Evolutionary conservation across 2,113 vertebrate genomes (phyloP).

Genomic region (Paradoxurus hermaphroditus): DNA sequence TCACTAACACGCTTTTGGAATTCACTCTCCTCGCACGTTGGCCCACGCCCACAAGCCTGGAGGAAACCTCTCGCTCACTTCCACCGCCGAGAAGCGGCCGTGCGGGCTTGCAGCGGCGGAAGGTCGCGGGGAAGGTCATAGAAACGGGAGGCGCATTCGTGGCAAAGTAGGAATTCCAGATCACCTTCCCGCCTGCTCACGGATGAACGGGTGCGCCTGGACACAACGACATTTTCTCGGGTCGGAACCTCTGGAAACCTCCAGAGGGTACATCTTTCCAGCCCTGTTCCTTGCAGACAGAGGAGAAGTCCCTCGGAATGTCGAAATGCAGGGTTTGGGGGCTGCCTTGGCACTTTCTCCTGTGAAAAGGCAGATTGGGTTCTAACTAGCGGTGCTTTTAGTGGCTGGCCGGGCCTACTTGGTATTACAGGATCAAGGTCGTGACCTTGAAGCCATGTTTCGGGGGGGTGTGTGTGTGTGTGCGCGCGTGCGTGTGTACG

Average conservation of each 20-base stretch:
- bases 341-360: background rate
- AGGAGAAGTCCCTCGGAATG: background rate
- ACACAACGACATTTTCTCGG: background rate
- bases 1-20: background rate
- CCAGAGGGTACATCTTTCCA: background rate
- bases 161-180: background rate
- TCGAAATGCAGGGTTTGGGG: background rate
- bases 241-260: background rate
- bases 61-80: background rate
- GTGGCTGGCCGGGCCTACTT: background rate
- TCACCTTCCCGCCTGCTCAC: background rate
- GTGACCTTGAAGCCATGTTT: background rate
- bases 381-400: background rate
- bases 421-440: background rate
- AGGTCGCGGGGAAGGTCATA: background rate
- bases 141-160: background rate
- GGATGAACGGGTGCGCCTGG: background rate
- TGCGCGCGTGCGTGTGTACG: accelerated
- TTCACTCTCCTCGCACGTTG: background rate
- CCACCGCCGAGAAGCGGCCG: background rate
- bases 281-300: background rate
- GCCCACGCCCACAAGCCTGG: background rate
- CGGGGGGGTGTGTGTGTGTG: background rate
- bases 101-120: background rate
- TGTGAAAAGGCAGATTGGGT: background rate